Percentiles rank a stretch among this genome's conserved stretches.
These are phyloP conservation scores for Rhegmatorhina hoffmannsi DNA, from an alignment of 2,113 vertebrate species.

Conservation along the genomic window DNA sequence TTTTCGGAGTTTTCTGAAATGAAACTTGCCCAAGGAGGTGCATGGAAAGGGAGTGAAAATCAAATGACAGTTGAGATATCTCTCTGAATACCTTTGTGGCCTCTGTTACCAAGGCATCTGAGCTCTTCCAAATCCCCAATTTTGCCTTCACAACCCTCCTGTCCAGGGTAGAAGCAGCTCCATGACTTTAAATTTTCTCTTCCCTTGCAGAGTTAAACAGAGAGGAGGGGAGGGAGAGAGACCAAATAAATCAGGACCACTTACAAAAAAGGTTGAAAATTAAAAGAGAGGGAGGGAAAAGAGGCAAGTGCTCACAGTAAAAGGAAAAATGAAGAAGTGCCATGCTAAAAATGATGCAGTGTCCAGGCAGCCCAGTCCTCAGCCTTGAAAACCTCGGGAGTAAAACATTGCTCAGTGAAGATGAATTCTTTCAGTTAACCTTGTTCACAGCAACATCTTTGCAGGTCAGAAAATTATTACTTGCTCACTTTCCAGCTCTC, in stretches of 20 bases:
- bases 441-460: conserved; percentile 30
- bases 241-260: neutral
- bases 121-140: neutral
- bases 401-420: neutral
- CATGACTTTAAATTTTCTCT: neutral
- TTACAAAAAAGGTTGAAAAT: conserved; percentile 11
- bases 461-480: conserved; percentile 52
- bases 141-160: neutral
- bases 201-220: neutral
- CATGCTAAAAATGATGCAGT: conserved; percentile 19
- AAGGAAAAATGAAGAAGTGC: neutral
- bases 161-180: neutral
- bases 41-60: neutral
- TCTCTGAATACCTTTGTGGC: neutral
- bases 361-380: neutral
- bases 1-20: neutral
- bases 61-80: neutral
- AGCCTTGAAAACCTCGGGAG: conserved; percentile 10
- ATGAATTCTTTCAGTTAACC: conserved; percentile 6
- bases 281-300: neutral
- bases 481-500: neutral
- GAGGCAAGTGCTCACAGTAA: neutral
- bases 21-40: neutral
- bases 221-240: neutral
- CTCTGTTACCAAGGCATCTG: neutral